Evolutionary conservation across 2,797 vertebrate genomes (phyloP).

Genomic region (Acridotheres tristis): DNA sequence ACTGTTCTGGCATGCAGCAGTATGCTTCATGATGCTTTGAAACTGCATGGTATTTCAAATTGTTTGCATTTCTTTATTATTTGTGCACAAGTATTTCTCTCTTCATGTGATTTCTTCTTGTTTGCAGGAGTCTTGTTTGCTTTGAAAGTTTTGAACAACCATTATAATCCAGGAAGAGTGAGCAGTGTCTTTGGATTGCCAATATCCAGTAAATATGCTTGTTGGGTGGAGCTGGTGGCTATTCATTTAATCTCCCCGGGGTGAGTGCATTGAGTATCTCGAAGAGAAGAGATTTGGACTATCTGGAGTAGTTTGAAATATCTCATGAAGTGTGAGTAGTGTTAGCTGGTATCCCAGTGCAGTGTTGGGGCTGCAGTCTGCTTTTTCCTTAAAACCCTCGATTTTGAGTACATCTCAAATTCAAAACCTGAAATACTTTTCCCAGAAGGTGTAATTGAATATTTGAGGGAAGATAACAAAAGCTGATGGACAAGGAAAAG

Average conservation of each 20-base stretch:
- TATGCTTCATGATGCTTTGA: not conserved
- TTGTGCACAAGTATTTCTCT: not conserved
- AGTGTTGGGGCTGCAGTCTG: not conserved
- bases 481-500: not conserved
- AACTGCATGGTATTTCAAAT: not conserved
- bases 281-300: not conserved
- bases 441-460: not conserved
- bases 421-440: not conserved
- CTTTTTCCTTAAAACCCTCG: not conserved
- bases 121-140: constrained; percentile 92
- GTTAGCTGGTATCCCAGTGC: not conserved
- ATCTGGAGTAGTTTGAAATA: not conserved
- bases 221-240: constrained; percentile 91
- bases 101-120: not conserved
- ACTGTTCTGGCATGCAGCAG: not conserved
- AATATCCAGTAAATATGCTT: constrained; percentile 85
- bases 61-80: not conserved
- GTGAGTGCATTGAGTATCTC: constrained; percentile 76
- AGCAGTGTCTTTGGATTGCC: constrained; percentile 82
- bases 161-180: constrained; percentile 86
- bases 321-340: not conserved
- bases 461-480: not conserved
- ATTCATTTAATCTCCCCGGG: constrained; percentile 89
- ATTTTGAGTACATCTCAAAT: not conserved
- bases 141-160: constrained; percentile 92